Evolutionary conservation across 2,888 invertebrate genomes (phyloP).

Genomic region (Pogonocherus hispidulus): DNA sequence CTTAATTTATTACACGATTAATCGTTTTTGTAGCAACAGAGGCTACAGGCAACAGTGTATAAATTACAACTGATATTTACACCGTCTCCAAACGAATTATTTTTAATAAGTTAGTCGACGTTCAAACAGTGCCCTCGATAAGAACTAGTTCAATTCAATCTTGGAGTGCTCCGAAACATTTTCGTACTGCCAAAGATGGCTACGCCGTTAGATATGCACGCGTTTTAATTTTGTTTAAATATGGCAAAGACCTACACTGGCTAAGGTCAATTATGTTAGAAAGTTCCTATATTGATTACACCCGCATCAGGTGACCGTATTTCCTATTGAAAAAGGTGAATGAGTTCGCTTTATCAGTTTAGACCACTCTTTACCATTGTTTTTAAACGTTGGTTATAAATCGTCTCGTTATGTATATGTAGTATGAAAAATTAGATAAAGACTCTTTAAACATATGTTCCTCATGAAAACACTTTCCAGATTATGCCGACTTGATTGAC

Average conservation of each 20-base stretch:
- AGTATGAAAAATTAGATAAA: no score
- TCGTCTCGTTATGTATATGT: no score
- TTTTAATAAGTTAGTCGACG: no score
- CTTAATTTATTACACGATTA: slow-evolving; percentile 1
- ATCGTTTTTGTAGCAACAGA: background rate
- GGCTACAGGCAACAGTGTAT: no score
- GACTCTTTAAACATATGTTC: no score
- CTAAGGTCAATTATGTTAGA: slow-evolving; percentile 11
- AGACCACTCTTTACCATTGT: no score
- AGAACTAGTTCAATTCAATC: background rate
- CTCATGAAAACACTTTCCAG: no score
- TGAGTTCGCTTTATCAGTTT: background rate
- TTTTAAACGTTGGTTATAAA: no score
- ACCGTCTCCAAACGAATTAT: no score
- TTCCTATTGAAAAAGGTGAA: background rate
- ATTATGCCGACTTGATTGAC: no score
- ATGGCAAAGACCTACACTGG: slow-evolving; percentile 7
- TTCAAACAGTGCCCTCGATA: background rate
- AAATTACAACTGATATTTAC: no score
- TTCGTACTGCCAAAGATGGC: background rate
- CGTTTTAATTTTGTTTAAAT: slow-evolving; percentile 4
- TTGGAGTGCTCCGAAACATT: background rate
- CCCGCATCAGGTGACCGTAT: slow-evolving; percentile 5
- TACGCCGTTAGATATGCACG: background rate
- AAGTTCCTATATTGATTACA: slow-evolving; percentile 9